Evolutionary conservation across 2,888 invertebrate genomes (phyloP), one percentile per base, ranked within the genome.

Genomic region (Quadroppia sp.): DNA sequence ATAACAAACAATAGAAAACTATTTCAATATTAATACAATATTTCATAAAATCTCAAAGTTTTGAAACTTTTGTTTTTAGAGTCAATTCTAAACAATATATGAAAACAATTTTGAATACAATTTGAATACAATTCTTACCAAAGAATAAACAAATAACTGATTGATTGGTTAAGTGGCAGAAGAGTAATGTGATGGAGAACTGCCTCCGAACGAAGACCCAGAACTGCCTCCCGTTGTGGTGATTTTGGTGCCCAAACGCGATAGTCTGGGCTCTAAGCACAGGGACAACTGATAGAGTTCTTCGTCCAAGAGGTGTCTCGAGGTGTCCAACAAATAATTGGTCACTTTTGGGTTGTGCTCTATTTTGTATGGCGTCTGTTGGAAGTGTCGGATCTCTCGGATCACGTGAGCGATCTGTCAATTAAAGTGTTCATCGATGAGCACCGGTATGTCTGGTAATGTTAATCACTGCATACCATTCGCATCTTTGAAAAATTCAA

Each of bases 401-500:
- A 94, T 94, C 7, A 94, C 92, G 81, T 94, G 93, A 6, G 94
- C 93, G 80, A 94, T 90, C 92, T 93, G 84, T 23, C 28, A 23
- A 17, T 36, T 23, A 50, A 40, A 20, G 1, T 40, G 25, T 15
- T 67, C 30, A 17, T n/a, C 17, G 30, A 13, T 45, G 13, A 53
- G 23, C 17, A n/a, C 7, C 1, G 71, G 32, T 48, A 71, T 23
- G n/a, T 3, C 2, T 3, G 53, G 23, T 28, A 23, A 25, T 11
- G 25, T 11, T 2, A 36, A 72, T 23, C 1, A 9, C 25, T 25
- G 77, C 83, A 81, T 83, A 92, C 93, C 94, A 94, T 94, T 84
- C 94, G 86, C 93, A 94, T 93, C 84, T 94, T 94, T 7, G 94
- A 92, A 83, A 94, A 94, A 81, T 94, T 94, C 61, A 94, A 86